phyloP scores from a whole-genome alignment of 2,888 invertebrate species.

The Hydrotaea diabolus region DNA sequence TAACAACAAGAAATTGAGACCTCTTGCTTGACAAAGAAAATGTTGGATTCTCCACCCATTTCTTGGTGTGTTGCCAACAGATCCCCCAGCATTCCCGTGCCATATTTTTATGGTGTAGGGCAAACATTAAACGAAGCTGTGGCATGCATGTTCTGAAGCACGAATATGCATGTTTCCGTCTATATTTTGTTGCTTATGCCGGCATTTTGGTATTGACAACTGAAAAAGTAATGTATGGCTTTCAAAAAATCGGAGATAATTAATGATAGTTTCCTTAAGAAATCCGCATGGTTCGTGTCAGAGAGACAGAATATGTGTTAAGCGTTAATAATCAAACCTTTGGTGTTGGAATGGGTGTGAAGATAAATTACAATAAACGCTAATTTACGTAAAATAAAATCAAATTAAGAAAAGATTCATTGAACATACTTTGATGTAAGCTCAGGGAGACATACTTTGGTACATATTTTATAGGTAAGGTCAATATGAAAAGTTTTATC shows the following conservation, averaged over 20 bases:
- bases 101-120: neutral
- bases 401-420: neutral
- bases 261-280: slow-evolving; percentile 64
- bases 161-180: slow-evolving; percentile 37
- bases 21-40: too few relatives aligned
- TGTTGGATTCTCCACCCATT: too few relatives aligned
- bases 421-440: too few relatives aligned
- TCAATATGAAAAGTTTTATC: too few relatives aligned
- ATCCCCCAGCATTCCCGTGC: too few relatives aligned
- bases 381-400: neutral
- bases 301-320: slow-evolving; percentile 57
- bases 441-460: too few relatives aligned
- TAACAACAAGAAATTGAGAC: too few relatives aligned
- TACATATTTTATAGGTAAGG: too few relatives aligned
- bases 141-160: slow-evolving; percentile 25
- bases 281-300: slow-evolving; percentile 63
- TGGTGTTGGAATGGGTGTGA: slow-evolving; percentile 45
- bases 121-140: neutral
- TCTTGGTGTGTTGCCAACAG: too few relatives aligned
- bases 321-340: slow-evolving; percentile 58
- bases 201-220: slow-evolving; percentile 54
- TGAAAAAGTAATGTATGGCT: slow-evolving; percentile 56
- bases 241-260: slow-evolving; percentile 48
- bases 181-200: slow-evolving; percentile 22
- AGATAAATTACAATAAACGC: neutral